phyloP scores from a whole-genome alignment of 2,113 vertebrate genomes.

The Scatophagus argus region DNA sequence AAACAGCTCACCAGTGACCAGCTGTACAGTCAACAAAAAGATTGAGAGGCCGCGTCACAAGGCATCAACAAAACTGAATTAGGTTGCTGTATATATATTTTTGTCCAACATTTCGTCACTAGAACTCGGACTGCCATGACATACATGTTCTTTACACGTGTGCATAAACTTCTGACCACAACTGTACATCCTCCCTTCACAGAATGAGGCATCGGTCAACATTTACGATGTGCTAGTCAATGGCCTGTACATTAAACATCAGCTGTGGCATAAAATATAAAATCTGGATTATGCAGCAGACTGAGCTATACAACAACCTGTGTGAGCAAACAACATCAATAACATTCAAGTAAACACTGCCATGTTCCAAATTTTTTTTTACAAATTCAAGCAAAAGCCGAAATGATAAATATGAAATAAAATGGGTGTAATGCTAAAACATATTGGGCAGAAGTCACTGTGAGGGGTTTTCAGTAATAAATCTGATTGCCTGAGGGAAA shows the following conservation, averaged over 20 bases:
- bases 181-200: background rate
- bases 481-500: background rate
- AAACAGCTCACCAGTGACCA: no score
- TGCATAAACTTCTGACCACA: no score
- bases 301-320: background rate
- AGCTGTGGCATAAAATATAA: background rate
- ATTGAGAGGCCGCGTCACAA: no score
- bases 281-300: background rate
- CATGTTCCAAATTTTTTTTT: background rate
- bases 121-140: no score
- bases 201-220: background rate
- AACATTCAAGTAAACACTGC: background rate
- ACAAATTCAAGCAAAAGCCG: background rate
- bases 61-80: no score
- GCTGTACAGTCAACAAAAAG: no score
- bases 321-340: background rate
- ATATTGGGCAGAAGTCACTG: background rate
- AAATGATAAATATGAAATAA: background rate
- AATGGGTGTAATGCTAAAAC: background rate
- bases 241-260: background rate
- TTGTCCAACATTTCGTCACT: no score
- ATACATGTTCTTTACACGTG: no score
- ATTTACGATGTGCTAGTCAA: no score
- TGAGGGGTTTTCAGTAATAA: background rate
- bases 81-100: no score